Evolutionary conservation across 2,888 invertebrate genomes (phyloP).

Genomic region (Tenodera sinensis): DNA sequence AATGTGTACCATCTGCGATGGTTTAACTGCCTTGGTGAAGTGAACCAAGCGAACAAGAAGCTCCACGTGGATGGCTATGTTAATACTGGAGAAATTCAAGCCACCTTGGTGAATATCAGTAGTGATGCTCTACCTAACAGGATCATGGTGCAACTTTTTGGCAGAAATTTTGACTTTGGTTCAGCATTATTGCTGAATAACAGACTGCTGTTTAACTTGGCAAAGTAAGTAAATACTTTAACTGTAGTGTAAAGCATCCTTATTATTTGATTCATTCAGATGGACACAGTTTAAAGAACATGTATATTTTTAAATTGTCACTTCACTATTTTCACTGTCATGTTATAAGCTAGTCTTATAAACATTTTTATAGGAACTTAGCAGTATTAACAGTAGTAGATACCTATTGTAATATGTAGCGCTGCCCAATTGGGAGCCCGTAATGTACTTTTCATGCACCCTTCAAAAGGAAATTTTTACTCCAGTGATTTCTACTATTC

Average conservation of each 20-base stretch:
- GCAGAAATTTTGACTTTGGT: constrained; percentile 3
- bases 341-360: no score
- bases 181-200: not conserved
- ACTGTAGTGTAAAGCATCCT: not conserved
- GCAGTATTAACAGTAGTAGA: no score
- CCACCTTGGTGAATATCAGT: not conserved
- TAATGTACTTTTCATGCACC: no score
- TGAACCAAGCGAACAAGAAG: not conserved
- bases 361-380: no score
- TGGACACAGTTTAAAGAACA: no score
- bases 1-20: not conserved
- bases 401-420: no score
- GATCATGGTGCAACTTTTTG: not conserved
- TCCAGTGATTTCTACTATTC: no score
- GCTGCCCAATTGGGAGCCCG: no score
- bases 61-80: not conserved
- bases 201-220: not conserved
- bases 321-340: no score
- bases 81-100: not conserved
- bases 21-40: constrained; percentile 1
- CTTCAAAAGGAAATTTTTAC: no score
- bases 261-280: no score
- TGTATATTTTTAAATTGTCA: no score
- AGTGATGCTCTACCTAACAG: not conserved
- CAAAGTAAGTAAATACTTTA: not conserved